Conservation (phyloP, 2,113 vertebrate species). For the Larimichthys crocea region DNA sequence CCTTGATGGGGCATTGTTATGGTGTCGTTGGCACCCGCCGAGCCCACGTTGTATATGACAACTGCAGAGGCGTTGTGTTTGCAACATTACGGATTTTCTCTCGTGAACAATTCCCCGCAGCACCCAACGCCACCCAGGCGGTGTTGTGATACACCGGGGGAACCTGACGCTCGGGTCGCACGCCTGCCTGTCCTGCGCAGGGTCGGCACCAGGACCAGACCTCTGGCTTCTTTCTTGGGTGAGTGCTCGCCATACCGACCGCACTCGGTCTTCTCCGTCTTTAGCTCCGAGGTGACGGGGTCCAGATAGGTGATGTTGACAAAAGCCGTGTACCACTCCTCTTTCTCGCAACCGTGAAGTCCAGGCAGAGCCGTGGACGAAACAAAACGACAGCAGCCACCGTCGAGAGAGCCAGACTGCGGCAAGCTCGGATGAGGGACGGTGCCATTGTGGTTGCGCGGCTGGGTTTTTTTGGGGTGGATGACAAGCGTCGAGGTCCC, state of each 20-base stretch:
- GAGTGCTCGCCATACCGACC: constrained; percentile 98
- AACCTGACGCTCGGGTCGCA: constrained; percentile 91
- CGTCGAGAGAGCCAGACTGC: constrained; percentile 97
- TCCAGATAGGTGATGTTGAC: constrained; percentile 97
- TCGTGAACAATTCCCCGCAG: constrained; percentile 91
- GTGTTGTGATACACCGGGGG: constrained; percentile 74
- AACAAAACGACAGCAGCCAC: constrained; percentile 97
- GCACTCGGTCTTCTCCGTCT: constrained; percentile 94
- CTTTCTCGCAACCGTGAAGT: constrained; percentile 99
- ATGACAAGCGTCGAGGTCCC: constrained; percentile 24
- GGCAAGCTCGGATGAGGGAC: constrained; percentile 93
- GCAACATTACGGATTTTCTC: constrained; percentile 95
- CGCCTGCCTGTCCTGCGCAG: constrained; percentile 86
- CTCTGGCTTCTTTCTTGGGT: constrained; percentile 93
- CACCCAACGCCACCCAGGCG: constrained; percentile 94
- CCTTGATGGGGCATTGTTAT: constrained; percentile 95
- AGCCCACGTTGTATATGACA: constrained; percentile 93
- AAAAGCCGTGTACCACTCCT: constrained; percentile 99
- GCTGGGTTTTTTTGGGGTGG: constrained; percentile 17
- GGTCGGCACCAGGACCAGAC: constrained; percentile 88
- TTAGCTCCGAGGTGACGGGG: constrained; percentile 85
- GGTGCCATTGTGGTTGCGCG: constrained; percentile 88
- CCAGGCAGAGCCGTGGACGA: constrained; percentile 95
- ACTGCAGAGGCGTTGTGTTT: constrained; percentile 93
- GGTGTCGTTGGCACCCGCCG: constrained; percentile 91